Evolutionary conservation across 2,113 vertebrate genomes (phyloP), one percentile per base, ranked within the genome.

Genomic region (Andinoacara biseriatus): DNA sequence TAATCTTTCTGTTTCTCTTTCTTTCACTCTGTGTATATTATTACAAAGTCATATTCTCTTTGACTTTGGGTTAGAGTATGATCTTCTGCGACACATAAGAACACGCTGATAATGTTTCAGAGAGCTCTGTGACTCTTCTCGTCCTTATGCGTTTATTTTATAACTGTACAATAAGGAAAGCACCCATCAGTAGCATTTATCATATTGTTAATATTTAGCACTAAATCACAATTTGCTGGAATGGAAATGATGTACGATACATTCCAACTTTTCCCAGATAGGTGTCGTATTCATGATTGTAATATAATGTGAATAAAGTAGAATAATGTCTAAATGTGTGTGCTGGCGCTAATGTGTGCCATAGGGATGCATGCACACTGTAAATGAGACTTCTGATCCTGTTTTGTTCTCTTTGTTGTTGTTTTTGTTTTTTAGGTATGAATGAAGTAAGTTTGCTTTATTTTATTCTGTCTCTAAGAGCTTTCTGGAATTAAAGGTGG

Each of bases 391-490:
- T 87, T 86, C 92, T 95, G 89, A 94, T 87, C 81, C n/a, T 93
- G 77, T 94, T 94, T 92, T 95, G 76, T 95, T 93, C 87, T 93
- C 82, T 90, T 86, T 90, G 58, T 86, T 78, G 89, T 89, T 88
- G 85, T 69, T 76, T 82, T 76, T 65, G 40, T 74, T 81, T 85
- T 91, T 87, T 93, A 96, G 96, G 95, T 95, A 94, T 96, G 94
- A 96, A 92, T 95, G 90, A 95, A 95, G 94, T 95, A 95, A 95
- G 95, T 94, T 93, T 92, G 78, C 88, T 91, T 94, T 94, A 78
- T 90, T 93, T 85, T 59, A 60, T 90, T 72, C 61, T 80, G 76
- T 90, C 80, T 92, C 61, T 78, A 74, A 91, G 60, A 89, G 74
- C 86, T 91, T 86, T 88, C 61, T 87, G 79, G 26, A 49, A 63